A percentile compares a stretch with the other conserved stretches of the same genome.
phyloP scores from a whole-genome alignment of 2,888 invertebrate species.

The Nephrotoma appendiculata region DNA sequence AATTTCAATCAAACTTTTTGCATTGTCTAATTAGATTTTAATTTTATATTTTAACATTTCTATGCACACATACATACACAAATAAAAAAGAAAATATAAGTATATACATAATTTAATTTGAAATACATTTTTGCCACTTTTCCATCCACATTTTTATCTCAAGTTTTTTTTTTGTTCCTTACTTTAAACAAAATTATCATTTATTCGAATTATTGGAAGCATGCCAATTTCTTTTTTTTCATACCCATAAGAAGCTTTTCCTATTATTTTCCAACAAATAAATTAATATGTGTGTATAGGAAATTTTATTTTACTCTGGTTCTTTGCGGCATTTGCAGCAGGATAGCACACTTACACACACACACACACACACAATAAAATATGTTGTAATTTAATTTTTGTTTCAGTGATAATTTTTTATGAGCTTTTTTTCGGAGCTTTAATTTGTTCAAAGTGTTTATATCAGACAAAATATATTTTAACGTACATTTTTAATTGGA shows the following conservation, averaged over 20 bases:
- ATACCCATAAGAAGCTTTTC: not conserved
- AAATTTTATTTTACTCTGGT: not conserved
- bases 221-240: not conserved
- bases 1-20: not conserved
- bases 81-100: not conserved
- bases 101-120: not conserved
- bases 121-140: not conserved
- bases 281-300: not conserved
- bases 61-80: not conserved
- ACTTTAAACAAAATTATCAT: not conserved
- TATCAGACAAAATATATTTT: not conserved
- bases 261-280: not conserved
- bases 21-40: not conserved
- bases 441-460: not conserved
- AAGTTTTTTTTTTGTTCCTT: not conserved
- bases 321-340: not conserved
- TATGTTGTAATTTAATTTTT: not conserved
- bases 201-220: not conserved
- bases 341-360: not conserved
- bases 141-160: not conserved
- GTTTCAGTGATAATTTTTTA: not conserved
- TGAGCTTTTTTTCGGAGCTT: not conserved
- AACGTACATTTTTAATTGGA: not conserved
- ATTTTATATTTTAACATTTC: not conserved
- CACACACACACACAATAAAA: not conserved